Evolutionary conservation across 2,888 invertebrate genomes (phyloP).

Genomic region (Eledona agricola): DNA sequence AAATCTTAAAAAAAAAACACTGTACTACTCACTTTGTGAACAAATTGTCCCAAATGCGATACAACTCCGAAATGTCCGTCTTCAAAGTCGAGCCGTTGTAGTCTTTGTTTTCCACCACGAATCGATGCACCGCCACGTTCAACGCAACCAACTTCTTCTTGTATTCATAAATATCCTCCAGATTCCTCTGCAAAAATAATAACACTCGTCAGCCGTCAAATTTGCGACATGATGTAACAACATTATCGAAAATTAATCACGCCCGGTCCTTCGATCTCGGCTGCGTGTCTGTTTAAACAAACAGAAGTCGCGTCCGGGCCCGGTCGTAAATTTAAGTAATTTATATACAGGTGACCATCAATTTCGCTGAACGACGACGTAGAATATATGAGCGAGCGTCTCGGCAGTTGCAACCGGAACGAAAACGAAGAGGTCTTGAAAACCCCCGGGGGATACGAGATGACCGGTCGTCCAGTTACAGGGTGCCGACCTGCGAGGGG

Average conservation of each 20-base stretch:
- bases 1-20: not conserved
- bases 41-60: constrained; percentile 75
- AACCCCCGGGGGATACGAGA: constrained; percentile 34
- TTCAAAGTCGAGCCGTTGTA: constrained; percentile 66
- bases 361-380: constrained; percentile 53
- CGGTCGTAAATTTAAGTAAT: constrained; percentile 66
- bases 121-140: constrained; percentile 68
- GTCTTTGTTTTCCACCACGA: constrained; percentile 64
- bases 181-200: constrained; percentile 62
- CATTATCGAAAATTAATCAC: not conserved
- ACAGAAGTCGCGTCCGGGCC: constrained; percentile 60
- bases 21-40: constrained; percentile 73
- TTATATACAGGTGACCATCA: constrained; percentile 60
- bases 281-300: constrained; percentile 57
- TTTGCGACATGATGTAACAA: too few species aligned
- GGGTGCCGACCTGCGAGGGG: constrained; percentile 35
- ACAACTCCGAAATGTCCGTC: constrained; percentile 72
- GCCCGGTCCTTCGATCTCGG: constrained; percentile 19
- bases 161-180: constrained; percentile 66
- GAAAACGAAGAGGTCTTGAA: constrained; percentile 39
- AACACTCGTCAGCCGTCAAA: constrained; percentile 8
- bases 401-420: constrained; percentile 48
- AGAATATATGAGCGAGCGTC: constrained; percentile 55
- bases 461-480: constrained; percentile 6
- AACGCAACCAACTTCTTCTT: constrained; percentile 68